These are phyloP conservation scores for Shinisaurus crocodilurus DNA, from an alignment of 2,113 vertebrate species.

Conservation along the genomic window DNA sequence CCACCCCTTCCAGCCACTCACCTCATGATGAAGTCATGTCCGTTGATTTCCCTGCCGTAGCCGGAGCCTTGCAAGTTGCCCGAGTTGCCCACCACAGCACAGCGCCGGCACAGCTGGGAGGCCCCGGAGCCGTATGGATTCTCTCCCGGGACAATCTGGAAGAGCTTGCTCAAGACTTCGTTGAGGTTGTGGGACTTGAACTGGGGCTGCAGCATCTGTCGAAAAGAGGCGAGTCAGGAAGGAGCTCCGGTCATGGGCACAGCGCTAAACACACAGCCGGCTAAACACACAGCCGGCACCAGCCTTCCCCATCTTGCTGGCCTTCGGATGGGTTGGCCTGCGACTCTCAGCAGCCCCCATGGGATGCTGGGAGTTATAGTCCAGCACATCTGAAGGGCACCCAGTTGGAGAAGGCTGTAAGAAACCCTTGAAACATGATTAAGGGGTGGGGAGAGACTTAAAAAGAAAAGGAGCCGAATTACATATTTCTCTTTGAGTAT, in stretches of 20 bases:
- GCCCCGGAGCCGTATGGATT: conserved; percentile 90
- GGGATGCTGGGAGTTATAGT: no score
- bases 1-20: conserved; percentile 70
- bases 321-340: no score
- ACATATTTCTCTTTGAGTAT: no score
- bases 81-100: conserved; percentile 96
- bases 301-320: no score
- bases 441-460: not conserved
- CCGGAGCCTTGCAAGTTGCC: conserved; percentile 91
- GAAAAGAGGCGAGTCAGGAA: not conserved
- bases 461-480: no score
- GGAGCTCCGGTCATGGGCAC: no score
- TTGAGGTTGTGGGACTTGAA: conserved; percentile 95
- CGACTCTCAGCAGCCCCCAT: no score
- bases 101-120: conserved; percentile 86
- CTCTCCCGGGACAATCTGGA: conserved; percentile 93
- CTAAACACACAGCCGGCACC: no score
- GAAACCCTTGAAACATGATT: not conserved
- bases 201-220: conserved; percentile 97
- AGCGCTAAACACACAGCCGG: no score
- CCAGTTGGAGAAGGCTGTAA: no score
- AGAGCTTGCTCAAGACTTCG: conserved; percentile 91
- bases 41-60: conserved; percentile 87
- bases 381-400: no score
- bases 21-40: conserved; percentile 95